Evolutionary conservation across 2,888 invertebrate species (phyloP), one percentile per base, ranked within the genome.

Genomic region (Ischnus inquisitorius): DNA sequence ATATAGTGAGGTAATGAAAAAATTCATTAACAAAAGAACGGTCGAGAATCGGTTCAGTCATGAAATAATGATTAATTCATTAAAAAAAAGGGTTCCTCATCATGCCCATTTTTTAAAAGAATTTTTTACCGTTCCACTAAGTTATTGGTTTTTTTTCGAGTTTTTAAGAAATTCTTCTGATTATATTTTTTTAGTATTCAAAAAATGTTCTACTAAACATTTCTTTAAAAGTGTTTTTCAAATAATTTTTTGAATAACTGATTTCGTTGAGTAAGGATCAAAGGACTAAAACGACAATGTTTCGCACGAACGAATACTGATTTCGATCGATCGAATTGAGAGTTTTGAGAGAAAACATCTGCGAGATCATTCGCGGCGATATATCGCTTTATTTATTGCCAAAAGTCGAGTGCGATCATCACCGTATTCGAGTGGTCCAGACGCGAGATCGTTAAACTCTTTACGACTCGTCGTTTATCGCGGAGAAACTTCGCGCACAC

Each of bases 381-480:
- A 34, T 64, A 68, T 34, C 28, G 67, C n/a, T 77, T 77, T 77
- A 68, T 77, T 57, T 77, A 77, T 28, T 34, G 14, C 34, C 14
- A 22, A 10, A 76, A 67, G 51, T 54, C 19, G 54, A 76, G 65
- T 76, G 51, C 19, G 16, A 69, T 69, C 39, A 39, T 54, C 22
- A 3, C 6, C 54, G 69, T 41, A 25, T 67, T 41, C 46, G 46
- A 39, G 22, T 19, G 34, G 41, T 34, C 43, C 65, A n/a, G 16
- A n/a, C 8, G 25, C 25, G 34, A 14, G 2, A 25, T 65, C 65
- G 65, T 76, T 57, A 41, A 76, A 54, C 4, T 25, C 41, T 65
- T 76, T 54, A 54, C 76, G 76, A 43, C 65, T 54, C 14, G 3
- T 10, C 28, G 28, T 28, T 60, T 28, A 60, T 60, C 28, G 28